Base-by-base conservation (phyloP, 2,888 invertebrate species). In the Spisula subtruncata region DNA sequence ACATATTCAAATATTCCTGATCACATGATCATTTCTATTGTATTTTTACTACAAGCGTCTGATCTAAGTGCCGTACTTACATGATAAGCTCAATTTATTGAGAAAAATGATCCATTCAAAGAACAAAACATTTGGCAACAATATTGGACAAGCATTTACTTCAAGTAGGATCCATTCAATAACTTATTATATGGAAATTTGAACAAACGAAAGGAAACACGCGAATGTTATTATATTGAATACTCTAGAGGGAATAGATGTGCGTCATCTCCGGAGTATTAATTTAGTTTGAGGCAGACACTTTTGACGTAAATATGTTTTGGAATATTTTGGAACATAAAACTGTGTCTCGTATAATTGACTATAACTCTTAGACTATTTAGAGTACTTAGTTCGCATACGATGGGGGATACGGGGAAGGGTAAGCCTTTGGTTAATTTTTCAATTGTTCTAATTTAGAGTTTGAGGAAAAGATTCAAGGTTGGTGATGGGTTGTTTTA, bases 301-400 rank as follows among this genome's bases (percentile, higher is more conserved):
- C 6, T 25, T 66, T 66, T 66, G 60, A 25, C 60, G n/a, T 25
- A 25, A 25, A 66, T 66, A 25, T 66, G 25, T 66, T 66, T 66
- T 66, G 25, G 60, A 66, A 66, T 66, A 25, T 66, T 66, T 66
- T 66, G 60, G 60, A 66, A 66, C 60, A 66, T 66, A 10, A 66
- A 66, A 66, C 25, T 66, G 6, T 66, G 60, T 66, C 60, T 66
- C 25, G 25, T 66, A 66, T 66, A 25, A 66, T 66, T 66, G n/a
- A 25, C 60, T n/a, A 66, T 25, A 4, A 5, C 25, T 10, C n/a
- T 25, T 14, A 51, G 51, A 51, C 51, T 16, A 51, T 16, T 6
- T 51, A 51, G 6, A 51, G 51, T 51, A 16, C 12, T 51, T 51
- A 12, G 12, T n/a, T n/a, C n/a, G 14, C 1, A 16, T 12, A 16